Evolutionary conservation across 2,113 vertebrate species (phyloP).

Genomic region (Callaeas wilsoni): DNA sequence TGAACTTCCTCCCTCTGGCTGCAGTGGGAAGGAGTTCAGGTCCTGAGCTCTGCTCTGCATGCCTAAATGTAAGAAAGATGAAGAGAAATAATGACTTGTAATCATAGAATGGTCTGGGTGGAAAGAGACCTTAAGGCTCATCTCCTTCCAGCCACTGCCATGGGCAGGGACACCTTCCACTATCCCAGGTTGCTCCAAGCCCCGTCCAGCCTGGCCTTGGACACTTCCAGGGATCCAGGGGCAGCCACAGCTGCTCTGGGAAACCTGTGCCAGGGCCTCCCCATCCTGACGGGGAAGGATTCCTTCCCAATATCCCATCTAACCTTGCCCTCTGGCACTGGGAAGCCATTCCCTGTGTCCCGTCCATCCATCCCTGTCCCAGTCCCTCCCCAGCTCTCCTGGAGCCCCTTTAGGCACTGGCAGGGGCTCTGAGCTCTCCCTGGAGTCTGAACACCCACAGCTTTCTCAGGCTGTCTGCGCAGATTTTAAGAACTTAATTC

Average conservation of each 20-base stretch:
- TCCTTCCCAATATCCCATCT: background rate
- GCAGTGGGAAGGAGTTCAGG: background rate
- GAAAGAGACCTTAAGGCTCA: background rate
- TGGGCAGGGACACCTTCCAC: background rate
- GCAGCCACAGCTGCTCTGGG: background rate
- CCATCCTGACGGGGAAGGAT: background rate
- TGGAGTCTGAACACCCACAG: fast-evolving
- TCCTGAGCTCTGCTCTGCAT: background rate
- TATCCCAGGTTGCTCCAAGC: fast-evolving
- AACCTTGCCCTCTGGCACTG: background rate
- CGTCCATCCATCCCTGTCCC: background rate
- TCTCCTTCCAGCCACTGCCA: background rate
- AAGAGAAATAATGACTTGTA: background rate
- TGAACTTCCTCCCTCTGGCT: background rate
- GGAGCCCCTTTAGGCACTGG: background rate
- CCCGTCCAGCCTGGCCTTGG: background rate
- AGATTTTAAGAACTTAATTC: background rate
- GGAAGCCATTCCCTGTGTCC: background rate
- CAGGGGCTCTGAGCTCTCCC: background rate
- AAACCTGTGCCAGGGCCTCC: background rate
- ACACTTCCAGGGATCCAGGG: background rate
- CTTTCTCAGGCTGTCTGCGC: background rate
- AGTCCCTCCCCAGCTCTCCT: background rate
- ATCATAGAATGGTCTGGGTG: background rate
- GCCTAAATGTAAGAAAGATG: background rate